phyloP scores from a whole-genome alignment of 2,797 vertebrate genomes.

The Xyrichtys novacula region DNA sequence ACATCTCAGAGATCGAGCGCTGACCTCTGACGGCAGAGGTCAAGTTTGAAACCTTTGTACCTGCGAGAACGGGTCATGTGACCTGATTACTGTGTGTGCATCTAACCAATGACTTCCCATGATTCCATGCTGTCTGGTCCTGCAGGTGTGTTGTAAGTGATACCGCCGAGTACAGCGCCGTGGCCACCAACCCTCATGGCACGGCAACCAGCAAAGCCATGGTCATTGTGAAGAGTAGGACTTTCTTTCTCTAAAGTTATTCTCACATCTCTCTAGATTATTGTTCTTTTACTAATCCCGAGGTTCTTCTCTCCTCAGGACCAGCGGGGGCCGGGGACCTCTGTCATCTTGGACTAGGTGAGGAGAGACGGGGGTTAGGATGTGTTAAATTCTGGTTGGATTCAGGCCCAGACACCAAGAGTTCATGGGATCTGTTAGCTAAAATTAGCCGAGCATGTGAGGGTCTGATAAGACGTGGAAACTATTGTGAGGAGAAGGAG shows the following conservation, averaged over 20 bases:
- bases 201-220: slow-evolving; percentile 89
- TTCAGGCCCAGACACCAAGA: slow-evolving; percentile 32
- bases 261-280: accelerated
- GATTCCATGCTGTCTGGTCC: background rate
- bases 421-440: slow-evolving; percentile 42
- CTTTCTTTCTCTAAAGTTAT: background rate
- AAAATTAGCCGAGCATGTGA: slow-evolving; percentile 58
- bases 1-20: too few relatives aligned
- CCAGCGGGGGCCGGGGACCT: slow-evolving; percentile 68
- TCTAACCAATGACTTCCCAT: background rate
- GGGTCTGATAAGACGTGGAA: slow-evolving; percentile 65
- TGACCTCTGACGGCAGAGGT: too few relatives aligned
- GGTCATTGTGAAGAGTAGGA: slow-evolving; percentile 91
- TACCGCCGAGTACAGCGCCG: slow-evolving; percentile 93
- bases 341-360: slow-evolving; percentile 78
- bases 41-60: too few relatives aligned
- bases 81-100: too few relatives aligned
- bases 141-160: slow-evolving; percentile 91
- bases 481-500: slow-evolving; percentile 60
- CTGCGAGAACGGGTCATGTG: too few relatives aligned
- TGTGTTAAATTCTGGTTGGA: slow-evolving; percentile 31
- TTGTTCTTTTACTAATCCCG: background rate
- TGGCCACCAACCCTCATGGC: slow-evolving; percentile 92
- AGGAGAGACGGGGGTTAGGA: slow-evolving; percentile 21
- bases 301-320: slow-evolving; percentile 57